Base-by-base conservation (phyloP, 2,888 invertebrate species). In the Phytoseiulus persimilis region DNA sequence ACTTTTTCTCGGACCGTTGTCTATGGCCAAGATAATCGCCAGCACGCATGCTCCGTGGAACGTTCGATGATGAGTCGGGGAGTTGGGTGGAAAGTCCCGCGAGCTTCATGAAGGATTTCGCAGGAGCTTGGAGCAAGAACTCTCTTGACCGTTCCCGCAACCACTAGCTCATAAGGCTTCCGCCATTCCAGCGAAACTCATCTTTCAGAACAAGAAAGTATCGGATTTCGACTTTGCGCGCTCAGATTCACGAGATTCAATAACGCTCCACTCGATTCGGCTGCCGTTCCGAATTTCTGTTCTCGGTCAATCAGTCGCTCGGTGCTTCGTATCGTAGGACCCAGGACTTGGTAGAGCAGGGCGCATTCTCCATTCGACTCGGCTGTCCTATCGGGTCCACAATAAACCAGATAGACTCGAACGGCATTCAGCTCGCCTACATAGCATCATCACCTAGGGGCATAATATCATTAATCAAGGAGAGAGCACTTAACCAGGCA, bases 401-500 rank as follows among this genome's bases (percentile, higher is more conserved):
- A 65, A 65, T 65, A 65, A 65, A 65, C 65, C 65, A 65, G 65
- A 65, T 65, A 65, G 65, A 65, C 23, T 65, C 28, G 65, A 65
- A 14, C 18, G 65, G 65, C 65, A 65, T 65, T 28, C 18, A 23
- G 65, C 18, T 23, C 65, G 65, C 65, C 28, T 65, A 65, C 65
- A 65, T 28, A 65, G 65, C 65, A 65, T 65, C 65, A 65, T 65
- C 65, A 65, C 65, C 65, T 65, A 65, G 65, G 65, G 65, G 65
- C 65, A 65, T 65, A 65, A 65, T 65, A 65, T 65, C 65, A 65
- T 65, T 65, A 65, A 65, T 65, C 65, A 65, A 65, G 18, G 65
- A 65, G 65, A 65, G 65, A 65, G 65, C 65, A 65, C 65, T 65
- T 65, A 65, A 65, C 65, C 65, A 65, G 65, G 65, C 65, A 65